Base-by-base conservation (phyloP, 1,140 invertebrate genomes). In the Doryteuthis pealeii region DNA sequence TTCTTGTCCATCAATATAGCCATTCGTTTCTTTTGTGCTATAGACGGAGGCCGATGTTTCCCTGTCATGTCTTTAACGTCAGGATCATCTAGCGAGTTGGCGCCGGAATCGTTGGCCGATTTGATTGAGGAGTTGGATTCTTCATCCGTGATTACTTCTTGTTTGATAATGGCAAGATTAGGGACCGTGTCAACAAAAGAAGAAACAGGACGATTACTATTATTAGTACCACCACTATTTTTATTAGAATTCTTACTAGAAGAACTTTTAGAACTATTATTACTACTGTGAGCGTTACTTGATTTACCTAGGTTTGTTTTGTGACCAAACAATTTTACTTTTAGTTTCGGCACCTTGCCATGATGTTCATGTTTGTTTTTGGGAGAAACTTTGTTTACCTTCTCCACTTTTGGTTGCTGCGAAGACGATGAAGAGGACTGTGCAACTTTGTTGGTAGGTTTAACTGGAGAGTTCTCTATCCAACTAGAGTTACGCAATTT, bases 401-500 rank as follows among this genome's bases (percentile, higher is more conserved):
- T 62, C 18, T 22, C 2, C 18, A 28, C 54, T 22, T 62, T 28
- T 6, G 0, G 10, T 22, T 62, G 18, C 10, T 5, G 26, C 10
- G 18, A 5, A 6, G 54, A 62, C 10, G 54, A 12, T 8, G 54
- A 28, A 22, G 26, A 62, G 2, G 10, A 6, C 26, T 62, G 54
- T 10, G 35, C 10, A 8, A 62, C 54, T 62, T 62, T 62, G 18
- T 62, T 62, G 18, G 10, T 62, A 5, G 54, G 5, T 22, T 62
- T 62, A 28, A n/a, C 26, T 5, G 54, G 54, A 12, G 54, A 62
- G 54, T 62, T 62, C 32, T 68, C 66, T 18, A 68, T 32, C 66
- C 66, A 68, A 32, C 66, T 68, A 22, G 28, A 32, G 28, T 68
- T 54, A 74, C 78, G 73, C 26, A 88, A 75, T 35, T 76, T 79